These are phyloP conservation scores for Antigone vipio DNA, from an alignment of 2,113 vertebrate genomes.

Conservation along the genomic window DNA sequence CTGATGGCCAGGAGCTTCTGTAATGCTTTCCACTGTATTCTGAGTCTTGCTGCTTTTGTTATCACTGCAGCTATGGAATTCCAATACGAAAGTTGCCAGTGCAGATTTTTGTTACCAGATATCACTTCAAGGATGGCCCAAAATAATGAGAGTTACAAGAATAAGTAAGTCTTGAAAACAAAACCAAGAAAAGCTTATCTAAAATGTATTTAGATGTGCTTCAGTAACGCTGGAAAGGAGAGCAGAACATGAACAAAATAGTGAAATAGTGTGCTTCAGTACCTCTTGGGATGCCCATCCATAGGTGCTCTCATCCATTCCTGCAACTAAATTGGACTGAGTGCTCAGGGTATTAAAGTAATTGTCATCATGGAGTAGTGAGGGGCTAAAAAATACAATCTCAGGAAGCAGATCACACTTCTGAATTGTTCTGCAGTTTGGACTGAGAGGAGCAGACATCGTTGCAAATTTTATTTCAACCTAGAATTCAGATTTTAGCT, in stretches of 20 bases:
- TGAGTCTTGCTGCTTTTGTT: not conserved
- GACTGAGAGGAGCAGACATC: not conserved
- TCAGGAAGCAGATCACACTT: not conserved
- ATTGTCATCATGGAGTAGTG: not conserved
- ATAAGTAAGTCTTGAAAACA: not conserved
- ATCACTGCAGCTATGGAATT: not conserved
- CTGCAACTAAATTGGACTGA: not conserved
- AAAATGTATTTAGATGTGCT: not conserved
- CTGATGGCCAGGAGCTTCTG: not conserved
- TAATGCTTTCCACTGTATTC: not conserved
- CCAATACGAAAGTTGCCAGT: not conserved
- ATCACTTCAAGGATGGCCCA: not conserved
- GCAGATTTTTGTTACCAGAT: not conserved
- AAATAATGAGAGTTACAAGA: not conserved
- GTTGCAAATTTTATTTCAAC: not conserved
- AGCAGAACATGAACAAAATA: not conserved
- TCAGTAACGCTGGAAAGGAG: not conserved
- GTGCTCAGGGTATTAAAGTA: not conserved
- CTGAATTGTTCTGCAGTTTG: not conserved
- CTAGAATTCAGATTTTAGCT: not conserved
- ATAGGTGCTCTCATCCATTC: not conserved
- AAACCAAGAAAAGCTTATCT: not conserved
- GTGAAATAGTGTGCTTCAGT: not conserved
- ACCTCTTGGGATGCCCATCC: not conserved
- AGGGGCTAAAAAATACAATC: not conserved